Base-by-base conservation (phyloP, 2,888 invertebrate species). In the Hyles lineata region DNA sequence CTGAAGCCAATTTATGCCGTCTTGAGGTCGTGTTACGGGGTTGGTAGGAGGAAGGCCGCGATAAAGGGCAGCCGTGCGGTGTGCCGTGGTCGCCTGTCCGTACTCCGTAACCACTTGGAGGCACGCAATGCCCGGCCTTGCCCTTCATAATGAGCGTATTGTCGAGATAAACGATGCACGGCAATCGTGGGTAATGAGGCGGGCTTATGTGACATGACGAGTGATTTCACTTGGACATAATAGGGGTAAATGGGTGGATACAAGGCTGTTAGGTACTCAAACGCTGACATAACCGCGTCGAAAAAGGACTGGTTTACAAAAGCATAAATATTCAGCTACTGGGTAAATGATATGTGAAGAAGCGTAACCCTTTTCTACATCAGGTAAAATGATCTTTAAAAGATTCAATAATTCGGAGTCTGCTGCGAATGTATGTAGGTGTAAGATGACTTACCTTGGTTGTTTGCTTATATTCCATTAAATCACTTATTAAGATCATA, bases 41-140 rank as follows among this genome's bases (percentile, higher is more conserved):
- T 73, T 80, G 79, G 75, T 59, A 77, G 72, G 52, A 73, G 75
- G 78, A 81, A 83, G 85, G 83, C 76, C 79, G 78, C 76, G 76
- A 77, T 79, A 85, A 87, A 87, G 85, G 88, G 88, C 87, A 82
- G 77, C 63, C 78, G 78, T 78, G 82, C 78, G 79, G 82, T 78
- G 74, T 76, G 77, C 83, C 82, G 86, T 86, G 81, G 81, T 76
- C 55, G 55, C 8, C n/a, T 55, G 55, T n/a, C n/a, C 61, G 11
- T 15, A 35, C 9, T 63, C 81, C 79, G 83, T 87, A 89, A 89
- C 88, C 85, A 84, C 84, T 82, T 76, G 76, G 78, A 77, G 81
- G 81, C 92, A 91, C 90, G 92, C 91, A 79, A 91, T 71, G 73
- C 72, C 32, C 79, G 86, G 77, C 92, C 92, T 92, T 91, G 91